A percentile compares a stretch with the other conserved stretches of the same genome.
phyloP scores from a whole-genome alignment of 2,888 invertebrate species.

The Machimus atricapillus region DNA sequence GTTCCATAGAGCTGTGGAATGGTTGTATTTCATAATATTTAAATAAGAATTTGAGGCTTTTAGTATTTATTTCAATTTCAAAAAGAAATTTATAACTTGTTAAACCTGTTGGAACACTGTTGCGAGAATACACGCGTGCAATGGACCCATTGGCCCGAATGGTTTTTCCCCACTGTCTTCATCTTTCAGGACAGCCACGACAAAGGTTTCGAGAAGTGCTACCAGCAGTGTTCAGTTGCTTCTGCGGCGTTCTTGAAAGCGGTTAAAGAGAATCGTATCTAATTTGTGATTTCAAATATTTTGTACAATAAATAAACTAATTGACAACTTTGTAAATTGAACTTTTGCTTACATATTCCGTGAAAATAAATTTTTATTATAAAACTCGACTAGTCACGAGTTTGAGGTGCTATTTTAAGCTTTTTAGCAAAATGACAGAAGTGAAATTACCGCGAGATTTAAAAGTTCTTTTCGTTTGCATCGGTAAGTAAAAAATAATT shows the following conservation, averaged over 20 bases:
- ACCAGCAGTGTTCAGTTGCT: slow-evolving; percentile 74
- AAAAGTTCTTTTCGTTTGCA: slow-evolving; percentile 57
- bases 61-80: too few species aligned
- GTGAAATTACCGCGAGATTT: slow-evolving; percentile 33
- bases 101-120: too few species aligned
- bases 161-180: background rate
- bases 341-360: background rate
- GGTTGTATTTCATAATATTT: too few species aligned
- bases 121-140: too few species aligned
- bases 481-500: slow-evolving; percentile 51
- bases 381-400: background rate
- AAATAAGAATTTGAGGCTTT: too few species aligned
- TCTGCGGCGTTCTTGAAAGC: slow-evolving; percentile 70
- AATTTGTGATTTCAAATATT: background rate
- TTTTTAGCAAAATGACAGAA: background rate
- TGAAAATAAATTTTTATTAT: background rate
- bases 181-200: slow-evolving; percentile 69
- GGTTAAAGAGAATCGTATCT: background rate
- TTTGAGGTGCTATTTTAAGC: background rate
- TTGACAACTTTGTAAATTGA: background rate
- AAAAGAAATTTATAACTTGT: too few species aligned
- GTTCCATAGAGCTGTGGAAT: too few species aligned
- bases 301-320: background rate
- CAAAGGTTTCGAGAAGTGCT: slow-evolving; percentile 78
- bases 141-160: background rate